Evolutionary conservation across 2,797 vertebrate genomes (phyloP), one percentile per base, ranked within the genome.

Genomic region (Halcyon chelicuti): DNA sequence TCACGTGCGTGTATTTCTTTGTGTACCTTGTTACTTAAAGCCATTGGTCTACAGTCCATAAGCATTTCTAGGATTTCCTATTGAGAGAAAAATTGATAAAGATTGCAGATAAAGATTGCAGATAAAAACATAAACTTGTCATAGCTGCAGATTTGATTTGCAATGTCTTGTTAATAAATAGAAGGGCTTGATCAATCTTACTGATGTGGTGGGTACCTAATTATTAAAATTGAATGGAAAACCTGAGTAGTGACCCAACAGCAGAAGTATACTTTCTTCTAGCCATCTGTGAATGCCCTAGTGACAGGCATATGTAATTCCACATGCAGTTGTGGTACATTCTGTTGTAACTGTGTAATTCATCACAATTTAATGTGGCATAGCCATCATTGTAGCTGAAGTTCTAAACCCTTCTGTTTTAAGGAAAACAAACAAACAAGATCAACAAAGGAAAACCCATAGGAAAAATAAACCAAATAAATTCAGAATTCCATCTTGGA

Each of bases 181-280:
- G 40, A 44, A 90, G 26, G 4, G 6, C 17, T 67, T 68, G 68
- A 35, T 29, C 12, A 71, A 2, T 80, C 46, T 47, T 83, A 29
- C 1, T 47, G 47, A 60, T 23, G 19, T 82, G 54, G 5, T 68
- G 42, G 68, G 23, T 94, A 58, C 49, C 47, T 86, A 65, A 16
- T 37, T 70, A 42, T 87, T 91, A 88, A 47, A 77, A 88, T 70
- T 65, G 44, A 76, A 18, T 95, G 33, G 61, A 63, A 94, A 88
- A 37, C 44, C 65, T 67, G 31, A 40, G 18, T 61, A 61, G 73
- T 33, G 74, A 61, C 37, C 26, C 66, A 71, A 28, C 31, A 81
- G 63, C 18, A 4, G 54, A 88, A 84, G 46, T 66, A 68, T 2
- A 4, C 40, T 95, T 94, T 72, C 70, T 62, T 76, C 75, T 51